Evolutionary conservation across 2,113 vertebrate species (phyloP), one percentile per base, ranked within the genome.

Genomic region (Microcebus lehilahytsara): DNA sequence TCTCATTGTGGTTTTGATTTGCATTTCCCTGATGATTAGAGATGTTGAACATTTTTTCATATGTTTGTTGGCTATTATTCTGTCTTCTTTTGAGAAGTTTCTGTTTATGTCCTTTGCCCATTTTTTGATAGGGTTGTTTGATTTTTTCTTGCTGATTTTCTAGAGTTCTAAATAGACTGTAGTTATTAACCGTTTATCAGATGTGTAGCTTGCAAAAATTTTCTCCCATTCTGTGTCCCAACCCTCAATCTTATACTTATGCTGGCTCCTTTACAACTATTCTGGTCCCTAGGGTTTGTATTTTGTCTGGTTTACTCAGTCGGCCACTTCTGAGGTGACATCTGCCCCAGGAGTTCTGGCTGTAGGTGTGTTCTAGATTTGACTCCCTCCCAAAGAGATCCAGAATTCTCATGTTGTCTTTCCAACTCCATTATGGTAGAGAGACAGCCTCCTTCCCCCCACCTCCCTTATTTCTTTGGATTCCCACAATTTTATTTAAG

Each of bases 301-400:
- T 75, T 25, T 93, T 46, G 60, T 66, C 27, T 30, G 23, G 51
- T 66, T 78, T 74, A 46, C 46, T 9, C 7, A 71, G 51, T 53
- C 60, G 90, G 74, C 49, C 62, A 23, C 84, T 93, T 88, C 42
- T n/a, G 56, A 49, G 22, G 34, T 94, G 22, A 42, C 40, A 46
- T 53, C 40, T 62, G 22, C 11, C 2, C 6, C 60, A 56, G 13
- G 72, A 83, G 3, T 9, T 6, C 9, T 80, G 53, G 6, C 19
- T 69, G 10, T 27, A 51, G 34, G 71, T n/a, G 20, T 42, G 10
- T 62, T 89, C 17, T 92, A 71, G 4, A 12, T 91, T 83, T 66
- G 16, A 62, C 37, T 51, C 71, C 12, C 16, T 71, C 13, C 23
- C 84, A 62, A 37, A 88, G 34, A 91, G 32, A 78, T 19, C 5